These are phyloP conservation scores for Euura lappo DNA, from an alignment of 1,140 invertebrate species.

Conservation along the genomic window DNA sequence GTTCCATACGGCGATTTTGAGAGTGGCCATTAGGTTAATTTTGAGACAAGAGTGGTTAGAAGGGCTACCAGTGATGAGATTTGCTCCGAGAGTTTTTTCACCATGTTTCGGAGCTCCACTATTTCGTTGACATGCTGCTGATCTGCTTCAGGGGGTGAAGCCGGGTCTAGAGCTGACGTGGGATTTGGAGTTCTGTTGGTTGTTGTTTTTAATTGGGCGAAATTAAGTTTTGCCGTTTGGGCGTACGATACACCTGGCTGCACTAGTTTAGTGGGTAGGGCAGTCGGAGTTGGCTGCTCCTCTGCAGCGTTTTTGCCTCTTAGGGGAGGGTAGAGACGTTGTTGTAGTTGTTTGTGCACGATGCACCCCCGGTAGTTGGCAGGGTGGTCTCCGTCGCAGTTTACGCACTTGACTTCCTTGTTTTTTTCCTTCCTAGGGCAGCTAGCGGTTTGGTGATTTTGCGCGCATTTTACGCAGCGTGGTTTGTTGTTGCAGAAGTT, in stretches of 20 bases:
- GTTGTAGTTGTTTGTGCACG: constrained; percentile 30
- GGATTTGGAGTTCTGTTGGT: constrained; percentile 9
- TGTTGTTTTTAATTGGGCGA: constrained; percentile 20
- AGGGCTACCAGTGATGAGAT: constrained; percentile 27
- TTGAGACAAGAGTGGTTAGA: constrained; percentile 27
- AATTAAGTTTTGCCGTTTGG: background rate
- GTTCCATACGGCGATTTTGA: constrained; percentile 32
- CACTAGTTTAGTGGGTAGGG: background rate
- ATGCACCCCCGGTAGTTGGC: constrained; percentile 33
- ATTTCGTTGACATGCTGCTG: constrained; percentile 29
- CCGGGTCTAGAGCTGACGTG: constrained; percentile 18
- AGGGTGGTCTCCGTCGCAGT: constrained; percentile 24
- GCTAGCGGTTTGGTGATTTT: constrained; percentile 28
- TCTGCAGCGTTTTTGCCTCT: background rate
- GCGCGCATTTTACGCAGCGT: constrained; percentile 45
- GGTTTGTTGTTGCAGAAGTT: constrained; percentile 33
- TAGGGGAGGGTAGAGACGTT: background rate
- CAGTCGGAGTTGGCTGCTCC: background rate
- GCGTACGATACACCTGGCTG: background rate
- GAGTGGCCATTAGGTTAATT: constrained; percentile 20
- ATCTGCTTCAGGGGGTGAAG: too few species aligned
- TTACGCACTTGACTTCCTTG: background rate
- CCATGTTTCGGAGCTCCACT: constrained; percentile 18
- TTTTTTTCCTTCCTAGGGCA: constrained; percentile 26
- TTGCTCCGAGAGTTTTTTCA: constrained; percentile 19